Evolutionary conservation across 2,113 vertebrate species (phyloP), one percentile per base, ranked within the genome.

Genomic region (Chloropsis cyanopogon): DNA sequence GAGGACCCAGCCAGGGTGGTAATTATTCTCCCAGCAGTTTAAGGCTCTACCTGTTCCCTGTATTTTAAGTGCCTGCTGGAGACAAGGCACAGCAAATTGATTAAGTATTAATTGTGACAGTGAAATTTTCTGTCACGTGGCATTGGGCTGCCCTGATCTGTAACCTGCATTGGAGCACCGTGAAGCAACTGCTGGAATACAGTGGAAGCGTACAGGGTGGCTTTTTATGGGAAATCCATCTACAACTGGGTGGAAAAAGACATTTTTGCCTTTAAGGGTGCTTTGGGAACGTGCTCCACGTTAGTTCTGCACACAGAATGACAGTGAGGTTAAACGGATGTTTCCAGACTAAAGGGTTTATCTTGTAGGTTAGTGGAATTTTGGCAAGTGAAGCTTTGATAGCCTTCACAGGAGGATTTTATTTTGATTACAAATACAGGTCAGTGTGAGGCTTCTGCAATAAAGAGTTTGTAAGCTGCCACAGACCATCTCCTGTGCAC

Each of bases 51-150:
- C 71, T 77, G 79, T 87, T 97, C 50, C 39, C 57, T 88, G 54
- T 64, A 77, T 85, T 93, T 96, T 70, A 64, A 92, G 61, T 94
- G 82, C 85, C 82, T 97, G 82, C 44, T 79, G 61, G 73, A 92
- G 82, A 29, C 29, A 85, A 86, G 89, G 47, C 53, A 52, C 89
- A 1, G 8, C 84, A 53, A 39, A 83, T 90, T 89, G 66, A 88
- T 93, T 88, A 96, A 96, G 82, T 96, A 89, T 88, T 93, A 93
- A 96, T 92, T 84, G 72, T 79, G 75, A 90, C 82, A 22, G 57
- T 47, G 88, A 73, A 49, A 35, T 42, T 42, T 64, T 95, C 31
- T 35, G 33, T 46, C 41, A 85, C 4, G 1, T 75, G 53, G 61
- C 18, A 13, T 73, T 85, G 88, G 79, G 46, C 81, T 82, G 72